Evolutionary conservation across 37 sponge, comb jelly and placozoan species (phyloP).

Genomic region (Ianthella basta): DNA sequence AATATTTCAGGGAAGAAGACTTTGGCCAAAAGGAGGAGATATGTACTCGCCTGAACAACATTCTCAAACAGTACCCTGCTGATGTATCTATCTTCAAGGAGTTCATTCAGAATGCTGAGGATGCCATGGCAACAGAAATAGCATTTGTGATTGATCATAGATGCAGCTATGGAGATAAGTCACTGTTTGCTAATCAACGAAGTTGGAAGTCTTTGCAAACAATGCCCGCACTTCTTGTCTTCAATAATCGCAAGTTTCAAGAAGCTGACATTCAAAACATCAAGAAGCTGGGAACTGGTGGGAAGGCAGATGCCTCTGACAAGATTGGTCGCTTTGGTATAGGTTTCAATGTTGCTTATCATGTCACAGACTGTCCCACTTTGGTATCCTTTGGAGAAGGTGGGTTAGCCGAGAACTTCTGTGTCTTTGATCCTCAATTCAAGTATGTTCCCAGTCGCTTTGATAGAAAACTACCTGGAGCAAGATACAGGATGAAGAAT

Average conservation of each 20-base stretch:
- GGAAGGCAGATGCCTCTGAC: constrained; percentile 59
- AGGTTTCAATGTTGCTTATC: constrained; percentile 90
- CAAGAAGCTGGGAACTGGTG: constrained; percentile 73
- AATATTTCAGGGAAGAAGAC: constrained; percentile 52
- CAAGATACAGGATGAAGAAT: constrained; percentile 23
- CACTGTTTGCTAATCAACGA: constrained; percentile 27
- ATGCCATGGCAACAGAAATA: constrained; percentile 75
- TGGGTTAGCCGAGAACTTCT: constrained; percentile 57
- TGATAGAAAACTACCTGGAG: neutral
- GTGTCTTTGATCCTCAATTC: constrained; percentile 73
- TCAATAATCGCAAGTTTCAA: constrained; percentile 72
- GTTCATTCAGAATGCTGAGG: constrained; percentile 87
- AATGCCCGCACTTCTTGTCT: constrained; percentile 63
- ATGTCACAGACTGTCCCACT: constrained; percentile 85
- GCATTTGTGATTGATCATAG: constrained; percentile 70
- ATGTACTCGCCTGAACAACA: constrained; percentile 66
- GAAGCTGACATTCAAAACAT: constrained; percentile 77
- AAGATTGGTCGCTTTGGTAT: constrained; percentile 85
- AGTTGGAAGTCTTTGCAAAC: constrained; percentile 65
- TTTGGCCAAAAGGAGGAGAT: constrained; percentile 80
- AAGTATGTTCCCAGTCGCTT: constrained; percentile 22
- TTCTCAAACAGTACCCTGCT: constrained; percentile 66
- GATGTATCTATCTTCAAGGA: constrained; percentile 80
- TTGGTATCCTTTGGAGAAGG: constrained; percentile 58
- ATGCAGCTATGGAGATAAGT: constrained; percentile 25